These are phyloP conservation scores for Rutilus rutilus DNA, from an alignment of 2,113 vertebrate species.

Conservation along the genomic window DNA sequence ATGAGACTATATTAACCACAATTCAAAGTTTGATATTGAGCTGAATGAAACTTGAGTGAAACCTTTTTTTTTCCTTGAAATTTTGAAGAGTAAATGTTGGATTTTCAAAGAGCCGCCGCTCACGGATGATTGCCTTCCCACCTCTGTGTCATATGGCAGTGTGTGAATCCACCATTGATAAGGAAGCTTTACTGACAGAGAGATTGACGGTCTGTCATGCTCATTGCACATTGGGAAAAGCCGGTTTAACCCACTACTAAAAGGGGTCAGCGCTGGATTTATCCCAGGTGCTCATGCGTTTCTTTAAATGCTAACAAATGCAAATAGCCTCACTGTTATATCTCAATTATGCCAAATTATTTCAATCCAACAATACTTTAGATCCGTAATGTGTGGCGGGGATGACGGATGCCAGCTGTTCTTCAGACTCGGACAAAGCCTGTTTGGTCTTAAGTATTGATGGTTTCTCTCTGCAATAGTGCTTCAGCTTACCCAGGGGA, in stretches of 20 bases:
- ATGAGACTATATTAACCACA: background rate
- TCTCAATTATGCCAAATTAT: constrained; percentile 41
- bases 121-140: constrained; percentile 21
- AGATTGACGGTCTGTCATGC: constrained; percentile 47
- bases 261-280: constrained; percentile 17
- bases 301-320: constrained; percentile 54
- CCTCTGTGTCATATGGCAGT: constrained; percentile 20
- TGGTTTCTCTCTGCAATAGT: constrained; percentile 10
- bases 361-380: constrained; percentile 4
- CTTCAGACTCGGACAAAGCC: background rate
- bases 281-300: constrained; percentile 19
- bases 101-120: constrained; percentile 9
- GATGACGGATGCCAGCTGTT: constrained; percentile 1
- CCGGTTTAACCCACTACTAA: background rate
- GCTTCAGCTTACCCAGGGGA: constrained; percentile 16
- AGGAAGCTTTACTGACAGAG: constrained; percentile 15
- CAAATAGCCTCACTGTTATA: constrained; percentile 29
- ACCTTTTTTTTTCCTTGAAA: background rate
- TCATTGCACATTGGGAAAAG: constrained; percentile 9
- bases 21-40: background rate
- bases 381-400: background rate
- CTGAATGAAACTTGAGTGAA: constrained; percentile 3
- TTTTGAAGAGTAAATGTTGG: background rate
- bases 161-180: constrained; percentile 34
- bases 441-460: constrained; percentile 10